Base-by-base conservation (phyloP, 1,140 invertebrate species). In the Atopsyche davidsoni region DNA sequence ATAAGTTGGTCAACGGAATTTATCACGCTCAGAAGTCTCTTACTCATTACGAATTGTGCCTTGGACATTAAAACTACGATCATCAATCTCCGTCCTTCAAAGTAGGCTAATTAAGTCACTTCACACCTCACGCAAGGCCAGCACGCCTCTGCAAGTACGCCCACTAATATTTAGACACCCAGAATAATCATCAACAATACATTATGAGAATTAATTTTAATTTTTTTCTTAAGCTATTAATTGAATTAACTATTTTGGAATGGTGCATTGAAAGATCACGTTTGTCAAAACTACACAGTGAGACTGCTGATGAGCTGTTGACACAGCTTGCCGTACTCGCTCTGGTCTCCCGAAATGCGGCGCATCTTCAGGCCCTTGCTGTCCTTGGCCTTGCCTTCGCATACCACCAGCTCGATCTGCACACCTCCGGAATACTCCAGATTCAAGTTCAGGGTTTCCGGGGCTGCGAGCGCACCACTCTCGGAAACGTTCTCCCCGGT, bases 261-360 rank as follows among this genome's bases (percentile, higher is more conserved):
- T 57, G 55, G 55, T 57, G 55, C 51, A 57, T 57, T 49, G 21
- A 40, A 50, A 45, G 39, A 56, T 51, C 48, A 56, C 53, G 38
- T 47, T 50, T 45, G 40, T 22, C 4, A 39, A 48, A 31, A 17
- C 58, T 67, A 85, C 66, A 85, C 85, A 54, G 83, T 86, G 69
- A 95, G 86, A 63, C 88, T 90, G 36, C 87, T 87, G 35, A 96
- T 87, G 42, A 96, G 72, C 65, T 93, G 88, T 62, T 92, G 86
- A 70, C 91, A 95, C 11, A 95, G 77, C 65, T 90, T 87, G 52
- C 86, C 88, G 64, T 94, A 95, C 63, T 92, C 87, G 51, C 86
- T 75, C 66, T 90, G 87, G 70, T 96, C 91, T 2, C 92, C 92
- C 0, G 90, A 93, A 53, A 96, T 91, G 64, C 90, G 76, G 47